Evolutionary conservation across 2,888 invertebrate species (phyloP).

Genomic region (Argynnis bischoffii): DNA sequence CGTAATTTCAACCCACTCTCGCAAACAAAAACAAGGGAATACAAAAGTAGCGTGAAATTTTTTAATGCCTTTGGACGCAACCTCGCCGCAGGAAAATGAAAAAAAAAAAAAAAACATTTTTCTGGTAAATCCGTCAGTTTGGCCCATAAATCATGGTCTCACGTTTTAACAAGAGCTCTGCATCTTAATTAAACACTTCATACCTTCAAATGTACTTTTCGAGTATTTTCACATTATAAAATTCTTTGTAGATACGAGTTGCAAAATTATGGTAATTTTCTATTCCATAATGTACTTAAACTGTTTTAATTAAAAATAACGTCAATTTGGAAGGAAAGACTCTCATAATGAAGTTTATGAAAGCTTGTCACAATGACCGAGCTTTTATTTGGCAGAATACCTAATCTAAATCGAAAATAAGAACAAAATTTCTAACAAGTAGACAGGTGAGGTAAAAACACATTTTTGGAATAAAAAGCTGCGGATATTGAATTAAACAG

Average conservation of each 20-base stretch:
- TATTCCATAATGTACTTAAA: background rate
- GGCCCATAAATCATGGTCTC: conserved; percentile 33
- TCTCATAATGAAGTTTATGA: background rate
- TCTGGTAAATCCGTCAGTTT: conserved; percentile 32
- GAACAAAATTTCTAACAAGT: too few species aligned
- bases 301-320: background rate
- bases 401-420: too few species aligned
- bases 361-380: too few species aligned
- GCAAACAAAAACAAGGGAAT: conserved; percentile 14
- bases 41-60: conserved; percentile 5
- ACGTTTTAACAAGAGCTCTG: conserved; percentile 33
- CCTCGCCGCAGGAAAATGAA: conserved; percentile 25
- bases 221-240: conserved; percentile 18
- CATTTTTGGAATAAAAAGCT: too few species aligned
- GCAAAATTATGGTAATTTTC: conserved; percentile 4
- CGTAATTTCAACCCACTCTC: background rate
- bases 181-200: conserved; percentile 37
- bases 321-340: background rate
- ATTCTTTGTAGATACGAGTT: background rate
- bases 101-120: conserved; percentile 27
- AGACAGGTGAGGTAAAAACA: too few species aligned
- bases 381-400: too few species aligned
- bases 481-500: too few species aligned
- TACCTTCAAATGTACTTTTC: conserved; percentile 27
- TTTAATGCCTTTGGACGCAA: conserved; percentile 19